phyloP scores from a whole-genome alignment of 2,888 invertebrate species.

The Heliothis peltigera region DNA sequence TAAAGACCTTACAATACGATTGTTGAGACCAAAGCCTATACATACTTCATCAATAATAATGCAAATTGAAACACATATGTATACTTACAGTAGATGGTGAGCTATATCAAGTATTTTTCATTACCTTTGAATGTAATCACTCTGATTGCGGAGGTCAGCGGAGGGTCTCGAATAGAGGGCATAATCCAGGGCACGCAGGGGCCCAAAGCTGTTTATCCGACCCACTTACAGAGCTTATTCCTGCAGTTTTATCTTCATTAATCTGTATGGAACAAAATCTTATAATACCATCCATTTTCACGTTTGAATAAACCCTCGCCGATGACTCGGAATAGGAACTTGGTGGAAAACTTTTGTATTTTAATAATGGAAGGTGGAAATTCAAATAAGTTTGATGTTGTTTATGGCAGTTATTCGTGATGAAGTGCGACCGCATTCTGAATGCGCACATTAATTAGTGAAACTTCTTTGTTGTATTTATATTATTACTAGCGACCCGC shows the following conservation, averaged over 20 bases:
- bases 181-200: conserved; percentile 54
- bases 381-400: conserved; percentile 31
- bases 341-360: conserved; percentile 33
- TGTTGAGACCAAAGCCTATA: too few relatives aligned
- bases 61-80: too few relatives aligned
- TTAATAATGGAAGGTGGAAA: conserved; percentile 33
- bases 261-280: conserved; percentile 44
- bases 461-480: conserved; percentile 11
- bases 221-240: conserved; percentile 53
- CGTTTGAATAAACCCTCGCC: conserved; percentile 26
- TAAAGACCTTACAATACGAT: not conserved
- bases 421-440: conserved; percentile 38
- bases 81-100: not conserved
- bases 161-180: conserved; percentile 34
- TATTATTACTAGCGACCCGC: not conserved
- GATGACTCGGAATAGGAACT: conserved; percentile 29
- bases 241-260: conserved; percentile 59
- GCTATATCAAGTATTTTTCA: conserved; percentile 1
- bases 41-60: too few relatives aligned
- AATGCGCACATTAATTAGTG: conserved; percentile 12
- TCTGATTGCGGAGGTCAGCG: conserved; percentile 43
- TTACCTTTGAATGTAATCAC: conserved; percentile 38
- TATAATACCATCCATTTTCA: conserved; percentile 39
- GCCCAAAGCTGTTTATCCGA: conserved; percentile 60
- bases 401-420: conserved; percentile 20